These are phyloP conservation scores for Erpornis zantholeuca DNA, from an alignment of 2,113 vertebrate genomes.

Conservation along the genomic window DNA sequence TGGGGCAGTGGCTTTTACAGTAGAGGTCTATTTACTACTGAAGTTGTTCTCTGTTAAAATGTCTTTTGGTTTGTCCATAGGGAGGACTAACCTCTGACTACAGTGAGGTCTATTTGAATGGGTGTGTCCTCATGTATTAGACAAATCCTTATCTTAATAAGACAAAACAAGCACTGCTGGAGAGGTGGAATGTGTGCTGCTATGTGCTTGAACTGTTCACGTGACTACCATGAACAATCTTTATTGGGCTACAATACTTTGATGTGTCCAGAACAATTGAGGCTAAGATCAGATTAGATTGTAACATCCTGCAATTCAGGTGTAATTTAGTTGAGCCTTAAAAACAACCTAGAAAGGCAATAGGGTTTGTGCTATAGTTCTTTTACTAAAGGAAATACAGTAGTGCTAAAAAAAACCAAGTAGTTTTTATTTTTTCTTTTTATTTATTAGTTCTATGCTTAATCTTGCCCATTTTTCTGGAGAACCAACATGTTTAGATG, in stretches of 20 bases:
- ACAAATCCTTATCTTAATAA: not conserved
- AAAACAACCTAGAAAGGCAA: not conserved
- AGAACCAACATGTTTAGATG: not conserved
- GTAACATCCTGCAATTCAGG: slow-evolving; percentile 22
- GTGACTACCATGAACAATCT: not conserved
- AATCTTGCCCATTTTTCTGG: not conserved
- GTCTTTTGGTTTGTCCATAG: not conserved
- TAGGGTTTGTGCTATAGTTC: not conserved
- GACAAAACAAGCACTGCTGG: not conserved
- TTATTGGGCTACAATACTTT: slow-evolving; percentile 1
- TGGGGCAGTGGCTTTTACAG: not conserved
- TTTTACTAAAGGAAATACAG: not conserved
- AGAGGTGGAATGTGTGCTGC: not conserved
- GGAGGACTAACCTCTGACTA: not conserved
- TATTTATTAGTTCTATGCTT: not conserved
- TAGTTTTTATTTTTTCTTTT: not conserved
- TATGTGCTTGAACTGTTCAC: not conserved
- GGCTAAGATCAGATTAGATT: slow-evolving; percentile 19
- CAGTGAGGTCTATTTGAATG: not conserved
- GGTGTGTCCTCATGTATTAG: not conserved
- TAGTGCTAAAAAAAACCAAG: not conserved
- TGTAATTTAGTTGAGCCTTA: not conserved
- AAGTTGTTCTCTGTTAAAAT: not conserved
- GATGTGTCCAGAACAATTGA: slow-evolving; percentile 23
- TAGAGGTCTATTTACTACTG: not conserved